These are phyloP conservation scores for Dermatemys mawii DNA, from an alignment of 2,113 vertebrate species.

Conservation along the genomic window DNA sequence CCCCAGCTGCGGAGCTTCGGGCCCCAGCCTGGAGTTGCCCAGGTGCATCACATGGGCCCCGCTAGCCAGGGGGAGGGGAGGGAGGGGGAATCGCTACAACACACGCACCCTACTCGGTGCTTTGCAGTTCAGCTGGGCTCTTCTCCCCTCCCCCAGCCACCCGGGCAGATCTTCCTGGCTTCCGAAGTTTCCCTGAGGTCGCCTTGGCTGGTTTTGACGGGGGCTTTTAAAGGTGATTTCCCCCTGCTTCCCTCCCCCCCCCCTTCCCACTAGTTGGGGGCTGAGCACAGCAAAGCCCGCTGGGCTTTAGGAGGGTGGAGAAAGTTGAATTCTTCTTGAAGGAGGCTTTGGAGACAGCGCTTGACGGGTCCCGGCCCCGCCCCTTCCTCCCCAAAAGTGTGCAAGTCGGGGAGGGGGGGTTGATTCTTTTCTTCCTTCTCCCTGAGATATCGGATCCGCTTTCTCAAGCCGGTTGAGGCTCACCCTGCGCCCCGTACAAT, in stretches of 20 bases:
- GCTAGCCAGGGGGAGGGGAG: conserved; percentile 32
- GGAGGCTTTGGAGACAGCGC: background rate
- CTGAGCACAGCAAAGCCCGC: background rate
- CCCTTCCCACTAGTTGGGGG: background rate
- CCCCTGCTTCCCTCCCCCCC: background rate
- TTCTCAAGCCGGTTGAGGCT: background rate
- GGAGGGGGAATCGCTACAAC: background rate
- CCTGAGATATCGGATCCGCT: background rate
- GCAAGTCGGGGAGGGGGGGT: background rate
- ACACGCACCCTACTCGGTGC: background rate
- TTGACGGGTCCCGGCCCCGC: background rate
- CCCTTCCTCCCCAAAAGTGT: background rate
- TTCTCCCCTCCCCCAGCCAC: background rate
- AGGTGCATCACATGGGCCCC: conserved; percentile 19
- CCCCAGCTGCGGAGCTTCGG: background rate
- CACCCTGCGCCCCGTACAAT: background rate
- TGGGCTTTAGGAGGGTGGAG: background rate
- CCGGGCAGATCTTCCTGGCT: background rate
- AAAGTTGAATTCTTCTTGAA: background rate
- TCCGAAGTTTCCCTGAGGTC: conserved; percentile 41
- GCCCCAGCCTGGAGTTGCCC: background rate
- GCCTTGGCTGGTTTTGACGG: background rate
- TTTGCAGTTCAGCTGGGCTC: background rate
- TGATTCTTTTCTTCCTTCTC: background rate
- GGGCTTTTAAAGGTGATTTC: background rate